Evolutionary conservation across 2,113 vertebrate genomes (phyloP).

Genomic region (Taurulus bubalis): DNA sequence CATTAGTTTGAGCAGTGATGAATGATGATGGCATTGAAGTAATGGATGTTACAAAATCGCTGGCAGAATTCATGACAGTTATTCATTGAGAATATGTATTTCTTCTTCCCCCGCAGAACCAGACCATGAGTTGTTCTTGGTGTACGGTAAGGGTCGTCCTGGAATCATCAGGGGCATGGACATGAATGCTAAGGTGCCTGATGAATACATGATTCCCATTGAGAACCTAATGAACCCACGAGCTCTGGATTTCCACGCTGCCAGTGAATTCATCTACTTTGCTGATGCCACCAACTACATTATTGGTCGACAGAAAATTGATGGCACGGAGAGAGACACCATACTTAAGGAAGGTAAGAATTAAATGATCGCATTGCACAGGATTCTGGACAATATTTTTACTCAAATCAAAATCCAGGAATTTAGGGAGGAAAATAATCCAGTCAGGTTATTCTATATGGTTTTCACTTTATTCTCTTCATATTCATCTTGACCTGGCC

Average conservation of each 20-base stretch:
- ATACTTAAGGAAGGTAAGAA: constrained; percentile 93
- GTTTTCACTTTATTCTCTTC: constrained; percentile 16
- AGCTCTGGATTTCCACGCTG: constrained; percentile 94
- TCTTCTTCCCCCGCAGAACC: constrained; percentile 84
- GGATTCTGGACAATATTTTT: not conserved
- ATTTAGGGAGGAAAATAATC: not conserved
- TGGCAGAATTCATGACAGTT: not conserved
- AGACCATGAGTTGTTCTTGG: constrained; percentile 94
- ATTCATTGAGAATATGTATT: not conserved
- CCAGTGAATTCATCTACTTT: constrained; percentile 96
- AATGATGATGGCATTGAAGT: constrained; percentile 5
- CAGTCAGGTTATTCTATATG: not conserved
- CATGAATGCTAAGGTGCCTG: constrained; percentile 93
- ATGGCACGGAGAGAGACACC: constrained; percentile 92
- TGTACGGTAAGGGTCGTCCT: constrained; percentile 95
- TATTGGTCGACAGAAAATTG: constrained; percentile 96
- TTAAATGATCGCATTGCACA: not conserved
- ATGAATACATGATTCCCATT: constrained; percentile 98
- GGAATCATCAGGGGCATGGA: constrained; percentile 98
- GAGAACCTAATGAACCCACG: constrained; percentile 98
- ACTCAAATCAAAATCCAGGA: constrained; percentile 12
- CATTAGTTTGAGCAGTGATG: not conserved
- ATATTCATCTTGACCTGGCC: constrained; percentile 6
- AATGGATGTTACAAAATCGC: not conserved
- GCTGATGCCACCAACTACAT: constrained; percentile 96